Percentiles rank a stretch among this genome's conserved stretches.
phyloP scores from a whole-genome alignment of 2,888 invertebrate species.

The Rhingia campestris region DNA sequence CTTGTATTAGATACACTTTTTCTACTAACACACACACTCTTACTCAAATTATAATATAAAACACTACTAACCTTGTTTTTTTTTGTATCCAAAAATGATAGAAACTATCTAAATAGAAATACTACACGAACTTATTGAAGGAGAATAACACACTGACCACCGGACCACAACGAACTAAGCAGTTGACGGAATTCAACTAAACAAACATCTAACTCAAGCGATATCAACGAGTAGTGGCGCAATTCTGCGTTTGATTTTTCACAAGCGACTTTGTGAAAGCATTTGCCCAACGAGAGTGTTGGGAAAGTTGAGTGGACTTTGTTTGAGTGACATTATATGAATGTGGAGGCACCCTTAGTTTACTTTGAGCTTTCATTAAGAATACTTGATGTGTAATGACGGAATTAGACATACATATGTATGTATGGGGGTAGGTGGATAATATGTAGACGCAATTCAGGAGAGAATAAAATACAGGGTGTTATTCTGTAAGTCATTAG shows the following conservation, averaged over 20 bases:
- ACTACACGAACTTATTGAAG: slow-evolving; percentile 19
- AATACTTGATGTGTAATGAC: too few relatives aligned
- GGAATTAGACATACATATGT: too few relatives aligned
- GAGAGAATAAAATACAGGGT: too few relatives aligned
- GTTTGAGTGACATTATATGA: slow-evolving; percentile 24
- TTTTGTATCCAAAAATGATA: slow-evolving; percentile 39
- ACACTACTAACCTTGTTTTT: slow-evolving; percentile 31
- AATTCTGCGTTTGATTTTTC: slow-evolving; percentile 13
- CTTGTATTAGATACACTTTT: slow-evolving; percentile 38
- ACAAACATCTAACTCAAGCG: slow-evolving; percentile 28
- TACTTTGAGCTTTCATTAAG: too few relatives aligned
- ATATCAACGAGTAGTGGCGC: slow-evolving; percentile 26
- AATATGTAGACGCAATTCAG: too few relatives aligned
- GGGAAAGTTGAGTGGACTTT: slow-evolving; percentile 42
- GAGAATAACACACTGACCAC: slow-evolving; percentile 43
- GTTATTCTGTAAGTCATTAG: too few relatives aligned
- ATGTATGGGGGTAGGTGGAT: too few relatives aligned
- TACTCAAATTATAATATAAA: not conserved
- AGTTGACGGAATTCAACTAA: slow-evolving; percentile 61
- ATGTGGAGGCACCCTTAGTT: not conserved
- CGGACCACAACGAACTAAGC: slow-evolving; percentile 64
- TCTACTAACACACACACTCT: not conserved
- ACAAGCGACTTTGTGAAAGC: slow-evolving; percentile 23
- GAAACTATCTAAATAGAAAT: slow-evolving; percentile 19
- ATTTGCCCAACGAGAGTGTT: slow-evolving; percentile 42